Conservation (phyloP, 2,888 invertebrate genomes). For the Leptothorax acervorum region DNA sequence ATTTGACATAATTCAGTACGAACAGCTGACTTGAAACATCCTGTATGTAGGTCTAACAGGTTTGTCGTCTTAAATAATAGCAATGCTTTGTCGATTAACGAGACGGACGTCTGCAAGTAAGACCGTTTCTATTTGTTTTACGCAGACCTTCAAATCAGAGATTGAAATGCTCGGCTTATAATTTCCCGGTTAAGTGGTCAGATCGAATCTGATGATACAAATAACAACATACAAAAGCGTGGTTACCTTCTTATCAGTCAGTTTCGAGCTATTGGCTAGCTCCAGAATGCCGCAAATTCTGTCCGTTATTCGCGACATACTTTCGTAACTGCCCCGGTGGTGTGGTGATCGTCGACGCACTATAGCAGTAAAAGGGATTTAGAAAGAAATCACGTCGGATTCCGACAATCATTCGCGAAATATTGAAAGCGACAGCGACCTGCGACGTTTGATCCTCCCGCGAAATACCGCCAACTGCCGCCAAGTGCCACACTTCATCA, state of each 20-base stretch:
- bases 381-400: neutral
- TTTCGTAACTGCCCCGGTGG: neutral
- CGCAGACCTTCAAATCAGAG: neutral
- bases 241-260: constrained; percentile 72
- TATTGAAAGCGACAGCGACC: neutral
- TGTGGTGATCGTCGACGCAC: neutral
- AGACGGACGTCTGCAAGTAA: neutral
- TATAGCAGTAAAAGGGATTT: neutral
- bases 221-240: neutral
- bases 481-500: neutral
- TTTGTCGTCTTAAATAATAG: neutral
- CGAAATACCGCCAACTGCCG: neutral
- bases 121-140: neutral
- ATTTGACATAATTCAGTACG: neutral
- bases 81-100: neutral
- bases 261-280: constrained; percentile 51
- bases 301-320: constrained; percentile 36
- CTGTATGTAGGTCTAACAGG: neutral
- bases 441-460: neutral
- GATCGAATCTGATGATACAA: neutral
- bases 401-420: neutral
- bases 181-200: neutral
- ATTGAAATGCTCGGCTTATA: neutral
- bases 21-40: neutral
- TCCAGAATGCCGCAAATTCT: neutral